Percentiles rank a stretch among this genome's conserved stretches.
phyloP scores from a whole-genome alignment of 2,113 vertebrate species.

The Lepisosteus oculatus region DNA sequence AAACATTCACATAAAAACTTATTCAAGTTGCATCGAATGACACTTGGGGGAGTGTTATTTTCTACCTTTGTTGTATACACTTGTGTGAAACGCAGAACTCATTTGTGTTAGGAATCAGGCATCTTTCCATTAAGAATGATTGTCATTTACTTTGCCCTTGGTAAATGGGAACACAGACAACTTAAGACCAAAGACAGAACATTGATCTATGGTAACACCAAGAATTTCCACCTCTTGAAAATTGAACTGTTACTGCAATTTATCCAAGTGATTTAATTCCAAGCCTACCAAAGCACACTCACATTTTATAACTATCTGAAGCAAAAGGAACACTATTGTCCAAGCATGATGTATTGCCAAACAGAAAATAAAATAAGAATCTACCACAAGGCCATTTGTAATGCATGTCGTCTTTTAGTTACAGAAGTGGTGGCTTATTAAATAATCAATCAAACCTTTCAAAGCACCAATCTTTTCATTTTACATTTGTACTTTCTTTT shows the following conservation, averaged over 20 bases:
- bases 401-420: constrained; percentile 4
- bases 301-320: constrained; percentile 5
- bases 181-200: neutral
- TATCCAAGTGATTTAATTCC: constrained; percentile 12
- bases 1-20: too few species aligned
- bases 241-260: constrained; percentile 9
- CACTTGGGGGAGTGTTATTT: too few species aligned
- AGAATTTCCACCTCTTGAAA: constrained; percentile 4
- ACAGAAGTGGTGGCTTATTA: neutral
- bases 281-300: constrained; percentile 1
- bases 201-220: neutral
- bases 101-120: neutral
- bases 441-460: neutral
- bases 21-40: too few species aligned
- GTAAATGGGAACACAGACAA: constrained; percentile 3
- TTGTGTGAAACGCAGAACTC: neutral
- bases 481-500: neutral
- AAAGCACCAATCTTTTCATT: neutral
- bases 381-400: constrained; percentile 11
- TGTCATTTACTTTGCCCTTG: neutral
- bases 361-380: neutral
- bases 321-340: neutral
- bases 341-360: neutral
- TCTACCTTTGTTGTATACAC: neutral
- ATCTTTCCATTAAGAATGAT: neutral